Evolutionary conservation across 1,140 invertebrate genomes (phyloP).

Genomic region (Samia ricini): DNA sequence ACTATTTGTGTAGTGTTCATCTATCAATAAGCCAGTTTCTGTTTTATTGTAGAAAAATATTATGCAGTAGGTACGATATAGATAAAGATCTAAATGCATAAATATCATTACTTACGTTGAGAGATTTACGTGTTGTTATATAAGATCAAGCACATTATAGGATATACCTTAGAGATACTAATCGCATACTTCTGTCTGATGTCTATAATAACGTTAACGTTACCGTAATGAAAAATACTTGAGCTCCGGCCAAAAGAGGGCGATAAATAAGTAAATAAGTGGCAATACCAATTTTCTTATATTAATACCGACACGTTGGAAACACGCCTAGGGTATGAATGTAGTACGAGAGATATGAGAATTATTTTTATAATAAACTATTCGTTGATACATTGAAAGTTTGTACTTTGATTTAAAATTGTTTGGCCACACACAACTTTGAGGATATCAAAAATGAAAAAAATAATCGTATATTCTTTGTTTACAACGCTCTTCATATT

Average conservation of each 20-base stretch:
- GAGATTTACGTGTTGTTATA: slow-evolving; percentile 5
- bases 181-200: slow-evolving; percentile 29
- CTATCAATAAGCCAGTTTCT: neutral
- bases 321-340: slow-evolving; percentile 22
- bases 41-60: neutral
- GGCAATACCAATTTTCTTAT: slow-evolving; percentile 54
- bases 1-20: too few species aligned
- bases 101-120: neutral
- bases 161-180: slow-evolving; percentile 15
- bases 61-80: neutral
- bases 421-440: neutral
- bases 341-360: slow-evolving; percentile 23
- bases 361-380: slow-evolving; percentile 8
- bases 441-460: too few species aligned
- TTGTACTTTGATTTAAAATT: neutral
- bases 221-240: slow-evolving; percentile 50
- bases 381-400: neutral
- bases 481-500: too few species aligned
- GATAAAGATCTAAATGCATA: neutral
- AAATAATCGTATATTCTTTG: too few species aligned
- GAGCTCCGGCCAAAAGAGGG: slow-evolving; percentile 44
- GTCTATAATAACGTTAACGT: slow-evolving; percentile 27
- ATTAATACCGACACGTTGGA: slow-evolving; percentile 41
- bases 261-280: slow-evolving; percentile 39
- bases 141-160: neutral